phyloP scores from a whole-genome alignment of 2,888 invertebrate species.

The Cenopis cana region DNA sequence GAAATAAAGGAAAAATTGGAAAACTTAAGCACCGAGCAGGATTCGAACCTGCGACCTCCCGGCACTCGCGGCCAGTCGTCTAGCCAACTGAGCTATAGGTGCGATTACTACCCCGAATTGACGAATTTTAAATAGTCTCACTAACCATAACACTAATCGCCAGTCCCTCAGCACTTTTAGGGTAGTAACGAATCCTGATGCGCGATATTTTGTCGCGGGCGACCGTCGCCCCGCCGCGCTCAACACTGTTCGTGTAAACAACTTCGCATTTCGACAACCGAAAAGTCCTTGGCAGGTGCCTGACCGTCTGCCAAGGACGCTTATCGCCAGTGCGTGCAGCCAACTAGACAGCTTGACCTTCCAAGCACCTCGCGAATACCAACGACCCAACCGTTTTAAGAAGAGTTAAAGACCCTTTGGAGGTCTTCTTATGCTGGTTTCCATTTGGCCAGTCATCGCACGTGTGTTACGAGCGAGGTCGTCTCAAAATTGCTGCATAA shows the following conservation, averaged over 20 bases:
- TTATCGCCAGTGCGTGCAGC: slow-evolving; percentile 73
- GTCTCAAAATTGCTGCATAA: slow-evolving; percentile 80
- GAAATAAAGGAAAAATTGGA: too few relatives aligned
- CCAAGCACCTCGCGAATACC: slow-evolving; percentile 51
- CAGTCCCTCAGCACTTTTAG: slow-evolving; percentile 73
- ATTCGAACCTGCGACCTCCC: too few relatives aligned
- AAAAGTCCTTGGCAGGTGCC: slow-evolving; percentile 75
- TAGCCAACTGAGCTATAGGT: too few relatives aligned
- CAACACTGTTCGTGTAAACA: slow-evolving; percentile 73
- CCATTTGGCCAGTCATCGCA: slow-evolving; percentile 57
- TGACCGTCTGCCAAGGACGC: slow-evolving; percentile 76
- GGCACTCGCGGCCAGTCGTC: too few relatives aligned
- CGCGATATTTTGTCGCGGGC: slow-evolving; percentile 69
- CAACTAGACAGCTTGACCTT: slow-evolving; percentile 57
- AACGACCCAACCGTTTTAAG: slow-evolving; percentile 50
- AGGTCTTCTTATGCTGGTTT: not conserved
- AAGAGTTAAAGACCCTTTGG: slow-evolving; percentile 42
- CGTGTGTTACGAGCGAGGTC: slow-evolving; percentile 74
- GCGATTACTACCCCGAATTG: too few relatives aligned
- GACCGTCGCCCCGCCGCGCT: slow-evolving; percentile 62
- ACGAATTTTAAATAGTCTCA: slow-evolving; percentile 37
- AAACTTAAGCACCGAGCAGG: too few relatives aligned
- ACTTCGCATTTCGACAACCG: slow-evolving; percentile 56
- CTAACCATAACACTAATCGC: slow-evolving; percentile 75
- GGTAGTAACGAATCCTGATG: slow-evolving; percentile 71